Percentiles rank a stretch among this genome's conserved stretches.
These are phyloP conservation scores for Stigmatopora argus DNA, from an alignment of 2,113 vertebrate genomes.

Conservation along the genomic window DNA sequence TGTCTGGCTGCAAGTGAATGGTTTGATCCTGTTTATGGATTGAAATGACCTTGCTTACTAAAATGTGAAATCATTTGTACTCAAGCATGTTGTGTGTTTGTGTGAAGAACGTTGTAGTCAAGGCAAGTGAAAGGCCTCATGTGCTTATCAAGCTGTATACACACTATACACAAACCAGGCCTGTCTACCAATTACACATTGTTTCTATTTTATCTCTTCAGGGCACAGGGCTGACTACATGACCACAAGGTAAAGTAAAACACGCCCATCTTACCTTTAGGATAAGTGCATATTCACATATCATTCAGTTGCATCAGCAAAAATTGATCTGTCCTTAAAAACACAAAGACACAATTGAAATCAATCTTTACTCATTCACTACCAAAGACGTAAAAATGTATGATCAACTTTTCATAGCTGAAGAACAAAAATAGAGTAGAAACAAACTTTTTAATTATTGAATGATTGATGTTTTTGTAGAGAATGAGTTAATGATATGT, in stretches of 20 bases:
- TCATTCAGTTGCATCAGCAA: neutral
- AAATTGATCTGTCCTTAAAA: neutral
- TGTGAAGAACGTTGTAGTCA: slow-evolving; percentile 23
- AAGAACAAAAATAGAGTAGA: no score
- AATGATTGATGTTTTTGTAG: no score
- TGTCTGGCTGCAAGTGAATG: neutral
- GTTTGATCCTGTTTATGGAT: slow-evolving; percentile 27
- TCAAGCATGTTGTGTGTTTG: neutral
- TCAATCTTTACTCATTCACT: neutral
- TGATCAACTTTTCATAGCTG: no score
- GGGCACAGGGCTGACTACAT: slow-evolving; percentile 95
- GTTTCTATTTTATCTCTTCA: slow-evolving; percentile 56
- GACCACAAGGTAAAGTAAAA: slow-evolving; percentile 88
- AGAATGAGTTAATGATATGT: neutral
- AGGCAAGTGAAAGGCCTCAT: slow-evolving; percentile 51
- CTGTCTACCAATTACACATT: slow-evolving; percentile 32
- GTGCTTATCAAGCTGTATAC: slow-evolving; percentile 44
- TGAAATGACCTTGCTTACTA: slow-evolving; percentile 4
- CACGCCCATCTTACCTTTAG: neutral
- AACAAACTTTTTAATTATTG: no score
- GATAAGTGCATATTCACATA: slow-evolving; percentile 1
- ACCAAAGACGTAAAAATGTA: no score
- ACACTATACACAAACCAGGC: slow-evolving; percentile 31
- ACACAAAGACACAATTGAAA: neutral
- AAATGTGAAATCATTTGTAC: neutral